A percentile compares a stretch with the other conserved stretches of the same genome.
Conservation (phyloP, 35 echinoderm and acorn worm genomes). For the Heliocidaris erythrogramma region DNA sequence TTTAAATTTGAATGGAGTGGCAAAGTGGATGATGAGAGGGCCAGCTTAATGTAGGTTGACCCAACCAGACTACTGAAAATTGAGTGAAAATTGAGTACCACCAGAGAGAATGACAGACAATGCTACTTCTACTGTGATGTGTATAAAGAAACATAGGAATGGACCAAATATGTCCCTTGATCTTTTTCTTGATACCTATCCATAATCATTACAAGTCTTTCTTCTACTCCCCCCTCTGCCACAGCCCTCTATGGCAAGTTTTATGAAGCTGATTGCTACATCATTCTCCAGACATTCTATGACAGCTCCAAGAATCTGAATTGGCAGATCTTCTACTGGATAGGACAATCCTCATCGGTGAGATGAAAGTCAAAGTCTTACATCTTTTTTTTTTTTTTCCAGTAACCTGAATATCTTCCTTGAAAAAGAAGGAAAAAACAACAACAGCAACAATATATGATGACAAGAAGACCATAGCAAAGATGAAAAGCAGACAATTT, state of each 20-base stretch:
- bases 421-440: too few species aligned
- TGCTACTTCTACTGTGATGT: background rate
- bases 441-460: too few species aligned
- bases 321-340: conserved; percentile 98
- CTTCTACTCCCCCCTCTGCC: conserved; percentile 29
- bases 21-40: too few species aligned
- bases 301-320: conserved; percentile 68
- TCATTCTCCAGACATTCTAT: conserved; percentile 71
- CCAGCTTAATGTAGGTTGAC: too few species aligned
- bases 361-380: conserved; percentile 4
- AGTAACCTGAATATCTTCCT: too few species aligned
- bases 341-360: conserved; percentile 75
- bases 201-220: background rate
- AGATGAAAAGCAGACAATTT: too few species aligned
- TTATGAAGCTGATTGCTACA: conserved; percentile 97
- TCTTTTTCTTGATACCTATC: conserved; percentile 11
- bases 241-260: conserved; percentile 90
- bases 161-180: background rate
- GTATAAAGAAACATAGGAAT: background rate
- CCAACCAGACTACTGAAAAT: too few species aligned
- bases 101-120: too few species aligned
- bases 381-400: too few species aligned
- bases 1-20: too few species aligned
- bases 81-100: too few species aligned
- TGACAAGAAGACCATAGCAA: too few species aligned